phyloP scores from a whole-genome alignment of 1,140 invertebrate genomes.

The Nilaparvata lugens region DNA sequence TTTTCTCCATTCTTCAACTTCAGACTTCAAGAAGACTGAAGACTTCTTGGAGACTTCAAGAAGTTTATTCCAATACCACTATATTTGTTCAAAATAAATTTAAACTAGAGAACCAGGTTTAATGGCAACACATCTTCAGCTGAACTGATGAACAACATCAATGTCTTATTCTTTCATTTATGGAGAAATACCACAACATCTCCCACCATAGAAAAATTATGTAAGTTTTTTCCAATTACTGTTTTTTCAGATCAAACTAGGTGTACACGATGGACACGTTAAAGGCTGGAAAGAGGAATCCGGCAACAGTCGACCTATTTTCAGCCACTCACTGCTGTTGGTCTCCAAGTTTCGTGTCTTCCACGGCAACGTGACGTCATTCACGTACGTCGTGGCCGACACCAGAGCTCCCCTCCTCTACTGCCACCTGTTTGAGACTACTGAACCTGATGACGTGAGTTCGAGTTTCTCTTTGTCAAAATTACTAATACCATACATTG shows the following conservation, averaged over 20 bases:
- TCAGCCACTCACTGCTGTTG: conserved; percentile 48
- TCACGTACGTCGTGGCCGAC: conserved; percentile 53
- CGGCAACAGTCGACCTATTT: conserved; percentile 35
- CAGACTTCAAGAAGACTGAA: no score
- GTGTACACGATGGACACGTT: conserved; percentile 48
- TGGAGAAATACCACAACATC: no score
- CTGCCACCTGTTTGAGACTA: conserved; percentile 52
- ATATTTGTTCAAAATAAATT: no score
- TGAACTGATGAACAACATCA: not conserved
- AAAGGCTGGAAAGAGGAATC: conserved; percentile 47
- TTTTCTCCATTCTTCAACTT: no score
- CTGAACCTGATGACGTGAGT: conserved; percentile 50
- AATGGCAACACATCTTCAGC: no score
- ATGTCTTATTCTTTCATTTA: no score
- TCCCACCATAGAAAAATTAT: not conserved
- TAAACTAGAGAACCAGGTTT: not conserved
- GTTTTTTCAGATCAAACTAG: conserved; percentile 48
- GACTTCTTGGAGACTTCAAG: no score
- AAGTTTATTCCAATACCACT: no score
- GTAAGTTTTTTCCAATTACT: conserved; percentile 17
- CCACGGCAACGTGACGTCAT: conserved; percentile 40
- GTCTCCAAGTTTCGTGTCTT: conserved; percentile 47
- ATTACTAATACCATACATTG: no score
- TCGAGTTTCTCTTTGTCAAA: no score
- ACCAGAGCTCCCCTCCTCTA: conserved; percentile 49